Percentiles rank a stretch among this genome's conserved stretches.
Conservation (phyloP, 2,797 vertebrate genomes). For the Euthynnus affinis region DNA sequence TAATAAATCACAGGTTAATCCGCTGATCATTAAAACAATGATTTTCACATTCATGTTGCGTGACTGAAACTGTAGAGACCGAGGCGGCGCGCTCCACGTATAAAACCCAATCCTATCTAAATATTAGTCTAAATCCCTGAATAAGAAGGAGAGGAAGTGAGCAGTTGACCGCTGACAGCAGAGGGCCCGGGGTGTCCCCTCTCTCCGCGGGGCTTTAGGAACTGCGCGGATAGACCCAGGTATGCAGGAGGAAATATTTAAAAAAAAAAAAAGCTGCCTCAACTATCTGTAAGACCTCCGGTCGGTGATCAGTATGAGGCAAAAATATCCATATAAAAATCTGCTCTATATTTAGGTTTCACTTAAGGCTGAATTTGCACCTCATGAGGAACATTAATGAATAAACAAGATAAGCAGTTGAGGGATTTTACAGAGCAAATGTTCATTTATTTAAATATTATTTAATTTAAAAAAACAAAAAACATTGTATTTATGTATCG, state of each 20-base stretch:
- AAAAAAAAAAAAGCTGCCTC: not conserved
- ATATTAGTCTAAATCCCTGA: constrained; percentile 83
- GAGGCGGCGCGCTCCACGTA: constrained; percentile 63
- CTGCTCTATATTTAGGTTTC: not conserved
- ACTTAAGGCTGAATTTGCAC: not conserved
- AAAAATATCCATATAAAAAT: not conserved
- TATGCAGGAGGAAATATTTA: constrained; percentile 33
- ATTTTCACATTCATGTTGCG: constrained; percentile 69
- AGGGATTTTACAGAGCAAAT: not conserved
- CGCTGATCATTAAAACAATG: constrained; percentile 66
- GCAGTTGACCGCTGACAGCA: constrained; percentile 84
- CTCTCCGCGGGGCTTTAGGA: constrained; percentile 64
- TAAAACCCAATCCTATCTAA: constrained; percentile 84
- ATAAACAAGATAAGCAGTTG: not conserved
- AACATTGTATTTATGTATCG: not conserved
- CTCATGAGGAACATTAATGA: not conserved
- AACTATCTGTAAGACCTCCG: not conserved
- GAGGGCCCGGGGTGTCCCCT: constrained; percentile 69
- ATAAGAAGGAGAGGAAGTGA: constrained; percentile 82
- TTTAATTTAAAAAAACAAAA: no score
- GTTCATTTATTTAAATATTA: not conserved
- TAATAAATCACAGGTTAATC: constrained; percentile 79
- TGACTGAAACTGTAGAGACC: constrained; percentile 61
- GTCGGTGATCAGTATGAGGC: not conserved
- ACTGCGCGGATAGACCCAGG: constrained; percentile 38